phyloP scores from a whole-genome alignment of 2,888 invertebrate genomes.

The Nymphalis polychloros region DNA sequence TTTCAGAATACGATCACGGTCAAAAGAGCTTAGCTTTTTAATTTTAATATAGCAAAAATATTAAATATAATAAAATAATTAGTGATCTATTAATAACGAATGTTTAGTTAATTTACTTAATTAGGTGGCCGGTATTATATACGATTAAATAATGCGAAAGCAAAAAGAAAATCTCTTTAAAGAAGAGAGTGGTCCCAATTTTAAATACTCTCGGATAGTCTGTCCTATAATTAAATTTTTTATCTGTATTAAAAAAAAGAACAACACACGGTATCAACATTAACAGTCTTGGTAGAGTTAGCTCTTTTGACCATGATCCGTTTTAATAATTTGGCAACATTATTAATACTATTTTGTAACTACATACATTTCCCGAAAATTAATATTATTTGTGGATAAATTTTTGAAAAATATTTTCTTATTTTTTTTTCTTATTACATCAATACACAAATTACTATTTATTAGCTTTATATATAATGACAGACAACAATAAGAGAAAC shows the following conservation, averaged over 20 bases:
- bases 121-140: background rate
- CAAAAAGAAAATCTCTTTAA: background rate
- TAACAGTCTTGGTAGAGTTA: background rate
- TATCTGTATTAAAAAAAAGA: background rate
- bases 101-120: background rate
- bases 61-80: slow-evolving; percentile 6
- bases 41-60: slow-evolving; percentile 5
- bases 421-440: slow-evolving; percentile 25
- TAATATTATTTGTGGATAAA: slow-evolving; percentile 43
- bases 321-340: slow-evolving; percentile 54
- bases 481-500: slow-evolving; percentile 1
- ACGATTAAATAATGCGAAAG: background rate
- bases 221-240: background rate
- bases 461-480: background rate
- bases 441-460: slow-evolving; percentile 4
- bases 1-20: slow-evolving; percentile 46
- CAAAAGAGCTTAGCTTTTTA: slow-evolving; percentile 42
- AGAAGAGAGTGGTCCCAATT: slow-evolving; percentile 13
- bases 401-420: slow-evolving; percentile 42
- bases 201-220: slow-evolving; percentile 3
- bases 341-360: slow-evolving; percentile 43
- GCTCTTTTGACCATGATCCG: slow-evolving; percentile 37
- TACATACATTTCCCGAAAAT: slow-evolving; percentile 52
- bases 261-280: background rate
- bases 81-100: background rate